Base-by-base conservation (phyloP, 1,140 invertebrate genomes). In the Lerema accius region DNA sequence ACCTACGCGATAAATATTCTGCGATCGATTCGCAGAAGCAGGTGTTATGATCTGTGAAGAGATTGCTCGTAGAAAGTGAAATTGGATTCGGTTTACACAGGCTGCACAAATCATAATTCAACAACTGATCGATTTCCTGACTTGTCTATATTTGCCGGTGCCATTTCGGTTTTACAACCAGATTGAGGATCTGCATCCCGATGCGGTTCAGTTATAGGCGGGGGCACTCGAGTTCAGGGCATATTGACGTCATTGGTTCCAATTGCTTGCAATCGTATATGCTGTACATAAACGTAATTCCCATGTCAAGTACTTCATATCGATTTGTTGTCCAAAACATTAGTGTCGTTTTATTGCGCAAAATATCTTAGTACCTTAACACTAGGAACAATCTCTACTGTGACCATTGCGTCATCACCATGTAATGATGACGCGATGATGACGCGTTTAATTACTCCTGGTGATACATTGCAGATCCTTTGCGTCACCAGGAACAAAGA, bases 141-240 rank as follows among this genome's bases (percentile, higher is more conserved):
- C 40, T 58, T 58, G 39, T 45, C 53, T 58, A 58, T 58, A 58
- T 46, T 45, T 32, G 53, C 15, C 53, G 42, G 42, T 45, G 15
- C 26, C n/a, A 48, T 60, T 56, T 60, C 45, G 45, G 56, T 60
- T 60, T 60, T 60, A 60, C 43, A 45, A 46, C 35, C 43, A 46
- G 56, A 11, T 14, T 46, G 50, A 56, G 53, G 23, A 28, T 37
- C 17, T 55, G 39, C 50, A 55, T 28, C 32, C 4, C 48, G 37
- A 50, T 63, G 63, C 45, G 53, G 39, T 11, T 42, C 60, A 35
- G 49, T 65, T 63, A 45, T 64, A 46, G 32, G 13, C 42, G 48
- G 49, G 26, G 55, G 64, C 64, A 60, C 56, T 66, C 49, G 53
- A 59, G 56, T 62, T 35, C 63, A 55, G 49, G 67, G 2, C 50